Evolutionary conservation across 2,797 vertebrate genomes (phyloP), one percentile per base, ranked within the genome.

Genomic region (Rallus crepitans): DNA sequence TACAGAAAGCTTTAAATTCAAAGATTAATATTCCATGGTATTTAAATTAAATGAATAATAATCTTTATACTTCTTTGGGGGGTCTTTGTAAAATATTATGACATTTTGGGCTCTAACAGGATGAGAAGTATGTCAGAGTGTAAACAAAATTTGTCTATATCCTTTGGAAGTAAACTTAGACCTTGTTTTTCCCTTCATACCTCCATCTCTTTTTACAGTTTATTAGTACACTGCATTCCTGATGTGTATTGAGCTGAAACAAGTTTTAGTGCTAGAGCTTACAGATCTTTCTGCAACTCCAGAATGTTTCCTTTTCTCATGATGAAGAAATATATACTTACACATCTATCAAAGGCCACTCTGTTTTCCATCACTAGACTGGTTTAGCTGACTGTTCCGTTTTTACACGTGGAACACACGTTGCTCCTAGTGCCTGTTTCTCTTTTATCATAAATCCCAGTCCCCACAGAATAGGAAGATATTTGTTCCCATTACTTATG

Each of bases 361-460:
- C 72, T 95, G 77, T 88, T 89, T 94, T 87, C 82, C 63, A 82
- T 95, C 94, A 92, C 40, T 52, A 16, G 20, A 4, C 33, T 65
- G 13, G 15, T 76, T 82, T 87, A 89, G 57, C 76, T 82, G 88
- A 66, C 63, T 71, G 53, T 33, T 91, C 53, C 52, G 23, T 84
- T 84, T 86, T 72, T 56, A 42, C 23, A 13, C 5, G 2, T 48
- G 42, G 77, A 90, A 59, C 27, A 52, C 56, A 81, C 64, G 45
- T 60, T 89, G 65, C 42, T 90, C 27, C 69, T 81, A 61, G 42
- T 42, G 76, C 69, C 78, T 87, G 69, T 28, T 92, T 86, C 83
- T 47, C 76, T 96, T 95, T 96, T 78, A 88, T 94, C 69, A 71
- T 76, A 92, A 95, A 96, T 90, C 79, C 48, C 53, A 87, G 23